These are phyloP conservation scores for Chaetodon trifasciatus DNA, from an alignment of 2,797 vertebrate species.

Conservation along the genomic window DNA sequence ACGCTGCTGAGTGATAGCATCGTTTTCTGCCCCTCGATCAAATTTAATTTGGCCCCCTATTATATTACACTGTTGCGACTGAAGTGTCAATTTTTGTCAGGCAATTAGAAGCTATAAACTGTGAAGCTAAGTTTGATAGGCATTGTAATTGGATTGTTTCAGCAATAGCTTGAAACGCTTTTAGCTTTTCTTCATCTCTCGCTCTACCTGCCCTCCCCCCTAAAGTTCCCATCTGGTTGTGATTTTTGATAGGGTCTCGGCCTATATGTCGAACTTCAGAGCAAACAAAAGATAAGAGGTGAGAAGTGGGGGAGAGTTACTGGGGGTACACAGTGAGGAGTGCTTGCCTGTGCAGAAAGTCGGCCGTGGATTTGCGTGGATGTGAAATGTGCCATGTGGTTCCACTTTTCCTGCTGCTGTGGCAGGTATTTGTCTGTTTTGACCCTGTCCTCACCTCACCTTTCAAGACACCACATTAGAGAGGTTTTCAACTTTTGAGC, in stretches of 20 bases:
- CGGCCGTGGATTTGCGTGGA: constrained; percentile 49
- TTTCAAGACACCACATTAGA: constrained; percentile 65
- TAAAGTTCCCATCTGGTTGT: constrained; percentile 77
- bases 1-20: constrained; percentile 94
- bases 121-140: constrained; percentile 99
- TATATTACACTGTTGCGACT: constrained; percentile 99
- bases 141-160: constrained; percentile 99
- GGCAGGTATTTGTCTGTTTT: constrained; percentile 67
- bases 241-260: constrained; percentile 85
- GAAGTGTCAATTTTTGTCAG: constrained; percentile 99
- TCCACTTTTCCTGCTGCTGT: constrained; percentile 50
- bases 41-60: constrained; percentile 99
- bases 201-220: constrained; percentile 71
- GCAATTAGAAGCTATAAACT: constrained; percentile 99
- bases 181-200: constrained; percentile 78
- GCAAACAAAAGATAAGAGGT: constrained; percentile 75
- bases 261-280: constrained; percentile 80
- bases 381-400: constrained; percentile 59
- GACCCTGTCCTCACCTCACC: constrained; percentile 65
- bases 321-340: constrained; percentile 4
- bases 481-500: constrained; percentile 61
- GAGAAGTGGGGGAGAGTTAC: constrained; percentile 1
- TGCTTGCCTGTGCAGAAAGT: constrained; percentile 71
- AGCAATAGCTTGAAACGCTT: constrained; percentile 95
- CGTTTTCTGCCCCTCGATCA: constrained; percentile 99